phyloP scores from a whole-genome alignment of 2,888 invertebrate genomes.

The Eudemis profundana region DNA sequence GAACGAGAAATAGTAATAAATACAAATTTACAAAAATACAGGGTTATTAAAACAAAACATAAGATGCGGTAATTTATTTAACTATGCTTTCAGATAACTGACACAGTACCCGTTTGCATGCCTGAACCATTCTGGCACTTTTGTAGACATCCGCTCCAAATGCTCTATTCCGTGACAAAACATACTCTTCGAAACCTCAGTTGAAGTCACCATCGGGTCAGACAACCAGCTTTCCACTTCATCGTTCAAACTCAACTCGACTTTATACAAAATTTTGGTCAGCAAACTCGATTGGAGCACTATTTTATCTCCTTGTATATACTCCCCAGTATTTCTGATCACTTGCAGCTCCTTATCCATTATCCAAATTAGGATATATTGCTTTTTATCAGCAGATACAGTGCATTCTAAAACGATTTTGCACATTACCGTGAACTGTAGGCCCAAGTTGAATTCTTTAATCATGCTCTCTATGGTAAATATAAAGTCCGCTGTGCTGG shows the following conservation, averaged over 20 bases:
- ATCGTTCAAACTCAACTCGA: constrained; percentile 72
- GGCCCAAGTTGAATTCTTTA: constrained; percentile 77
- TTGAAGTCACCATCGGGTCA: constrained; percentile 79
- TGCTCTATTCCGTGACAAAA: constrained; percentile 81
- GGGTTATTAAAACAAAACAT: constrained; percentile 48
- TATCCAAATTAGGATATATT: constrained; percentile 86
- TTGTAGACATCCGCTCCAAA: constrained; percentile 82
- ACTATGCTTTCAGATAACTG: constrained; percentile 83
- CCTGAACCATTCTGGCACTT: constrained; percentile 83
- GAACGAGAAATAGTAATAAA: too few relatives aligned
- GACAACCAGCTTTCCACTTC: constrained; percentile 82
- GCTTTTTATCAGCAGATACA: constrained; percentile 69
- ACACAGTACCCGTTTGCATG: constrained; percentile 85
- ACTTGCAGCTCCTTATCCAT: constrained; percentile 86
- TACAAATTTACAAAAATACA: too few relatives aligned
- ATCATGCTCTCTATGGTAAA: constrained; percentile 80
- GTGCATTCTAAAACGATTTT: constrained; percentile 84
- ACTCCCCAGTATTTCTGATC: constrained; percentile 63
- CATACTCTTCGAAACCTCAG: constrained; percentile 86
- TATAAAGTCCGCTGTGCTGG: constrained; percentile 81
- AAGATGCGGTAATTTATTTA: constrained; percentile 55
- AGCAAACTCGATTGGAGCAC: constrained; percentile 76
- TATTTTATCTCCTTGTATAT: constrained; percentile 62
- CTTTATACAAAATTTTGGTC: constrained; percentile 85
- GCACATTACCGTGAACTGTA: constrained; percentile 81